Conservation (phyloP, 2,888 invertebrate species). For the Chironomus tentans region DNA sequence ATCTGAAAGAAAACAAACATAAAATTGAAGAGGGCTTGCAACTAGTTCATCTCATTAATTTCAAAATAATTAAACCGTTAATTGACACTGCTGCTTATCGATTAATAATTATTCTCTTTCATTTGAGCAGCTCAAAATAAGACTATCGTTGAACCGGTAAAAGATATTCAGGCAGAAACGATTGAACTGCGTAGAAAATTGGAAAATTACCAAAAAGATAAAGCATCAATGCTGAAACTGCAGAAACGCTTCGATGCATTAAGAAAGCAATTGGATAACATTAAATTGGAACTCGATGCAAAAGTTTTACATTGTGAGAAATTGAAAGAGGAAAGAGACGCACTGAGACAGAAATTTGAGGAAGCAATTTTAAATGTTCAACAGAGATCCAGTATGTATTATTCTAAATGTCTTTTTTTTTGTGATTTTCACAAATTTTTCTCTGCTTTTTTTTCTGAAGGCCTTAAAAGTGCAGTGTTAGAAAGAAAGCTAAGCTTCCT, state of each 20-base stretch:
- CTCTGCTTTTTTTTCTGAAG: background rate
- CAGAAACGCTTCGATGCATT: constrained; percentile 36
- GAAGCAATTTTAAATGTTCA: constrained; percentile 79
- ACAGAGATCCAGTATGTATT: constrained; percentile 62
- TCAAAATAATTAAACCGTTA: too few relatives aligned
- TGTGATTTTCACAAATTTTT: background rate
- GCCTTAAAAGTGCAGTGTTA: constrained; percentile 62
- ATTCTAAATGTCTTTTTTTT: background rate
- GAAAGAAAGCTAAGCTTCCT: constrained; percentile 64
- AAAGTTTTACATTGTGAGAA: constrained; percentile 70
- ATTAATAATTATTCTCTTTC: too few relatives aligned
- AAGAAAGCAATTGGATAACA: constrained; percentile 50
- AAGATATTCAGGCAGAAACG: constrained; percentile 59
- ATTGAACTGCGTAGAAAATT: constrained; percentile 65
- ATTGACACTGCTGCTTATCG: too few relatives aligned
- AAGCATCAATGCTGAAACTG: constrained; percentile 53
- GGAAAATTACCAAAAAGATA: constrained; percentile 79
- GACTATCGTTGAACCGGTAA: constrained; percentile 57
- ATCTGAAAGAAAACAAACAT: too few relatives aligned
- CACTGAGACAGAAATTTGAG: constrained; percentile 68
- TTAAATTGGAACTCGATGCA: constrained; percentile 57
- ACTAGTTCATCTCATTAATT: too few relatives aligned
- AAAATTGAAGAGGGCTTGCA: too few relatives aligned
- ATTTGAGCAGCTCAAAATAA: constrained; percentile 55
- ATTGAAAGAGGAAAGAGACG: constrained; percentile 65